Percentiles rank a stretch among this genome's conserved stretches.
phyloP scores from a whole-genome alignment of 1,140 invertebrate species.

The Drosophila carrolli region DNA sequence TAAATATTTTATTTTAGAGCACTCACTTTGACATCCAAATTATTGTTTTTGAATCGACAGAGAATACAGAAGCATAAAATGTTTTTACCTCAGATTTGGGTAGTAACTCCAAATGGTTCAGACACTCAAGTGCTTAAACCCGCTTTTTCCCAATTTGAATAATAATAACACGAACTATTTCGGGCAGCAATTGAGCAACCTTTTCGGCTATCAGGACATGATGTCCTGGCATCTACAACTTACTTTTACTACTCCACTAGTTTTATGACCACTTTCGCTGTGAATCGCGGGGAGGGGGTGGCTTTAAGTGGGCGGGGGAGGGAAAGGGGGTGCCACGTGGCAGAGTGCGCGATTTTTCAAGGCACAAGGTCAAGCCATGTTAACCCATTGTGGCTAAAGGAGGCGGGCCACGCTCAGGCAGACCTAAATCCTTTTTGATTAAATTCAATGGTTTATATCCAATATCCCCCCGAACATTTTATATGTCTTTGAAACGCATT shows the following conservation, averaged over 20 bases:
- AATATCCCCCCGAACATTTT: conserved; percentile 79
- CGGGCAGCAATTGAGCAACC: conserved; percentile 45
- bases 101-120: conserved; percentile 17
- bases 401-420: conserved; percentile 9
- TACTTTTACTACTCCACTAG: conserved; percentile 54
- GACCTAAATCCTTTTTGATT: conserved; percentile 81
- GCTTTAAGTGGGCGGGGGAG: neutral
- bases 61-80: conserved; percentile 23
- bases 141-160: conserved; percentile 30
- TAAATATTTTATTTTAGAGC: neutral
- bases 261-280: conserved; percentile 43
- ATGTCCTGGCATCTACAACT: conserved; percentile 44
- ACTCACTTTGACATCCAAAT: neutral
- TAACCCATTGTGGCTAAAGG: conserved; percentile 55
- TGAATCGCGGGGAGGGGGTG: conserved; percentile 10
- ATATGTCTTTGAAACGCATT: conserved; percentile 82
- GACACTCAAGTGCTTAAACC: conserved; percentile 20
- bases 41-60: conserved; percentile 13
- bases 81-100: conserved; percentile 23
- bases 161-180: conserved; percentile 46
- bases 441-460: conserved; percentile 83
- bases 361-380: conserved; percentile 70
- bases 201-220: conserved; percentile 40
- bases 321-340: conserved; percentile 51
- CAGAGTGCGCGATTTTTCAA: conserved; percentile 69